phyloP scores from a whole-genome alignment of 2,797 vertebrate genomes.

The Discoglossus pictus region DNA sequence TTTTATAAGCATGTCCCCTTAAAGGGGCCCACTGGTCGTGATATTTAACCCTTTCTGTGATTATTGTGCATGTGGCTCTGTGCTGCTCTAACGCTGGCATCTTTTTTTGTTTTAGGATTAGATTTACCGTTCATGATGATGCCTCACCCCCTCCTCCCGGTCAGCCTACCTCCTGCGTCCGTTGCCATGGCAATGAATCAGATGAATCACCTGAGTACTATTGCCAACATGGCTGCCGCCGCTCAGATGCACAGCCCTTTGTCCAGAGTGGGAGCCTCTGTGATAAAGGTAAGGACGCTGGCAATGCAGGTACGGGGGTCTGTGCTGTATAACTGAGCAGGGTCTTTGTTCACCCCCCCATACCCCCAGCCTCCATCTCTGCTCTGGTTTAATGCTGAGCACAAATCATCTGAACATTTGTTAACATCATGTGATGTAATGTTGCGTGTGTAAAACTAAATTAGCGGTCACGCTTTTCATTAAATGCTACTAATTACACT shows the following conservation, averaged over 20 bases:
- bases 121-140: slow-evolving; percentile 93
- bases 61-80: no score
- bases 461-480: slow-evolving; percentile 5
- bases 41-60: no score
- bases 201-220: slow-evolving; percentile 90
- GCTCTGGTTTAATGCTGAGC: background rate
- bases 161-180: slow-evolving; percentile 87
- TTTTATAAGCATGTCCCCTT: no score
- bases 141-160: slow-evolving; percentile 88
- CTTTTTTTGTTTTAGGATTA: slow-evolving; percentile 72
- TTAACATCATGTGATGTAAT: slow-evolving; percentile 10
- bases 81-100: background rate
- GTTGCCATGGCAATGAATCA: slow-evolving; percentile 94
- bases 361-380: no score
- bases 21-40: no score
- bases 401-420: background rate
- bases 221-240: slow-evolving; percentile 85
- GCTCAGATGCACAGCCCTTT: slow-evolving; percentile 88
- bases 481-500: slow-evolving; percentile 2
- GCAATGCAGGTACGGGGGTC: background rate
- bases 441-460: slow-evolving; percentile 7
- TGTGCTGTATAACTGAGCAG: background rate
- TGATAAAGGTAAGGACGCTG: slow-evolving; percentile 84
- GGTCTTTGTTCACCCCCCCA: background rate
- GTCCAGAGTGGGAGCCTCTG: slow-evolving; percentile 81